Conservation (phyloP, 1,140 invertebrate species). For the Hycleus cichorii region DNA sequence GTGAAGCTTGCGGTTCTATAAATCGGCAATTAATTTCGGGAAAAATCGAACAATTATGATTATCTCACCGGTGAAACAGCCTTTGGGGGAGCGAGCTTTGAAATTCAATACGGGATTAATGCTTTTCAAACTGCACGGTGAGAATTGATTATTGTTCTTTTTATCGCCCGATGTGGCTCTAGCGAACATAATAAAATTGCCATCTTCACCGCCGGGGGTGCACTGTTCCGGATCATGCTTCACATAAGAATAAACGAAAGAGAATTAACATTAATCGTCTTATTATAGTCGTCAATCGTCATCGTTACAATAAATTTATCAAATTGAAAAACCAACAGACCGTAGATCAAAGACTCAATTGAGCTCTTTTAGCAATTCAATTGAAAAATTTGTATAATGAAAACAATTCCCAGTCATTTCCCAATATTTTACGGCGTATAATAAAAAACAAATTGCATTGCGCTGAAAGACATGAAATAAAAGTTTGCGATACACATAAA, state of each 20-base stretch:
- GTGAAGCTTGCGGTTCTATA: constrained; percentile 75
- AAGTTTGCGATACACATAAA: too few species aligned
- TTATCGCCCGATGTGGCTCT: constrained; percentile 93
- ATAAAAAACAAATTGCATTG: too few species aligned
- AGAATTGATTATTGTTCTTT: constrained; percentile 94
- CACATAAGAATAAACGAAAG: background rate
- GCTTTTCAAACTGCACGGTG: constrained; percentile 83
- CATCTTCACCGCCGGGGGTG: constrained; percentile 85
- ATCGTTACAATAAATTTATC: too few species aligned
- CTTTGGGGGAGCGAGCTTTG: constrained; percentile 81
- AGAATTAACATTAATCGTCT: constrained; percentile 5
- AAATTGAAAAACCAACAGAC: too few species aligned
- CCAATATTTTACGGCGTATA: too few species aligned
- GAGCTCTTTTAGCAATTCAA: too few species aligned
- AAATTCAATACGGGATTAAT: constrained; percentile 93
- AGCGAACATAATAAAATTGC: constrained; percentile 98
- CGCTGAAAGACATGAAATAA: too few species aligned
- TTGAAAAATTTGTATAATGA: too few species aligned
- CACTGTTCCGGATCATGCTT: constrained; percentile 93
- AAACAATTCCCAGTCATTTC: too few species aligned
- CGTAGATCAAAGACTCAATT: too few species aligned
- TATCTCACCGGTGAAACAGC: constrained; percentile 79
- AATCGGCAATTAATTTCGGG: background rate
- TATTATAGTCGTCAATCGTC: background rate
- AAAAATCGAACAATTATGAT: background rate